Evolutionary conservation across 1,140 invertebrate genomes (phyloP).

Genomic region (Drosophila melanica): DNA sequence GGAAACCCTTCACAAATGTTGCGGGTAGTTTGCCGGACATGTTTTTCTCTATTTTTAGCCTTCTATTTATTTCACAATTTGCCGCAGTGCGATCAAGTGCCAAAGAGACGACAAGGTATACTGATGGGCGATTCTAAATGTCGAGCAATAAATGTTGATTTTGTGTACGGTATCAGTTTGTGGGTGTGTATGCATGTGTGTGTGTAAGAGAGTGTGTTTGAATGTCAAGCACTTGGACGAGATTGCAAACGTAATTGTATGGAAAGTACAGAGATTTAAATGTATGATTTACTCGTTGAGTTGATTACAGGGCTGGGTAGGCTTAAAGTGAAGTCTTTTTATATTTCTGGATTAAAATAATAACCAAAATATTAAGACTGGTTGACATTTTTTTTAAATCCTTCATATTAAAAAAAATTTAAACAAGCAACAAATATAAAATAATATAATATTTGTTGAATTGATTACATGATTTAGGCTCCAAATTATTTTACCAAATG

Average conservation of each 20-base stretch:
- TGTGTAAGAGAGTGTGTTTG: conserved; percentile 5
- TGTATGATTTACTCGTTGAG: too few species aligned
- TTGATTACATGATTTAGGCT: too few species aligned
- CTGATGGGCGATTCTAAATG: conserved; percentile 21
- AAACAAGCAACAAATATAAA: too few species aligned
- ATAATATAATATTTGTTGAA: too few species aligned
- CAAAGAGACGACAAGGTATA: not conserved
- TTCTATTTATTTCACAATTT: conserved; percentile 18
- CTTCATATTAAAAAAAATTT: too few species aligned
- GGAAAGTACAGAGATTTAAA: conserved; percentile 17
- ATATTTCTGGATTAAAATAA: too few species aligned
- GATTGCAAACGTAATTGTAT: conserved; percentile 1
- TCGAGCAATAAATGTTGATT: not conserved
- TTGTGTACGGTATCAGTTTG: conserved; percentile 17
- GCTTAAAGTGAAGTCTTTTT: not conserved
- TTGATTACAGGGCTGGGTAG: conserved; percentile 21
- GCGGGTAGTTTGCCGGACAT: conserved; percentile 80
- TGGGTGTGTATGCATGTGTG: conserved; percentile 2
- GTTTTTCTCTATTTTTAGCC: conserved; percentile 1
- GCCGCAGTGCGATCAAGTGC: conserved; percentile 18
- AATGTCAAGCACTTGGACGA: conserved; percentile 2
- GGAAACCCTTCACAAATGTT: conserved; percentile 86
- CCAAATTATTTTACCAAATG: too few species aligned
- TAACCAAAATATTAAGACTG: too few species aligned
- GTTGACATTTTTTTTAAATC: too few species aligned